Conservation (phyloP, 2,888 invertebrate species). For the Rhimphoctona megacephalus region DNA sequence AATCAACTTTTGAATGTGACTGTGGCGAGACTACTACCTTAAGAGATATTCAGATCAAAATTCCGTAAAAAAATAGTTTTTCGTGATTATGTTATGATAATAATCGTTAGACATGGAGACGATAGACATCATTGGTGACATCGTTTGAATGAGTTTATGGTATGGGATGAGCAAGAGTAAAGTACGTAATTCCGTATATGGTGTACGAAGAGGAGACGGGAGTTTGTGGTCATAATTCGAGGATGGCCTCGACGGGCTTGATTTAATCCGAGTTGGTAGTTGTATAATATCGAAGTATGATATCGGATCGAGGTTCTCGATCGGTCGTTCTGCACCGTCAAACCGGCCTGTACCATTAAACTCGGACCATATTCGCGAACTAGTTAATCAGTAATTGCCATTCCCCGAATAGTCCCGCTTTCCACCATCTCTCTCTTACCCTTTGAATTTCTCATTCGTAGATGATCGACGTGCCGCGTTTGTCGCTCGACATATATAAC, state of each 20-base stretch:
- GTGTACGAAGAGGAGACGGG: slow-evolving; percentile 6
- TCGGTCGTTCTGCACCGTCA: slow-evolving; percentile 55
- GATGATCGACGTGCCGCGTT: not conserved
- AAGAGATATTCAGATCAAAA: no score
- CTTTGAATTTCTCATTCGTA: not conserved
- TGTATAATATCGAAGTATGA: slow-evolving; percentile 59
- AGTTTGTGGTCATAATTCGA: slow-evolving; percentile 60
- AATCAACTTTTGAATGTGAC: no score
- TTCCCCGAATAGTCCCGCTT: not conserved
- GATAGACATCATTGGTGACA: not conserved
- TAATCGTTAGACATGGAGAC: not conserved
- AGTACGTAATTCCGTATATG: slow-evolving; percentile 27
- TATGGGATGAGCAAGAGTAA: not conserved
- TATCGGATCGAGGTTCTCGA: slow-evolving; percentile 13
- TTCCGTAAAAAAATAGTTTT: no score
- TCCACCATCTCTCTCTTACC: slow-evolving; percentile 32
- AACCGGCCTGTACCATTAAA: slow-evolving; percentile 56
- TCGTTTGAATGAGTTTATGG: not conserved
- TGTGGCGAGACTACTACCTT: no score
- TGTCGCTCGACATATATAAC: slow-evolving; percentile 33
- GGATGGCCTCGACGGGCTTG: slow-evolving; percentile 51
- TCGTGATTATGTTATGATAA: not conserved
- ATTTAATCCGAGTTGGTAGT: slow-evolving; percentile 62
- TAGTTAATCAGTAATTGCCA: slow-evolving; percentile 66
- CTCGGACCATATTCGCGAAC: slow-evolving; percentile 54